Conservation (phyloP, 2,113 vertebrate genomes). For the Melospiza georgiana region DNA sequence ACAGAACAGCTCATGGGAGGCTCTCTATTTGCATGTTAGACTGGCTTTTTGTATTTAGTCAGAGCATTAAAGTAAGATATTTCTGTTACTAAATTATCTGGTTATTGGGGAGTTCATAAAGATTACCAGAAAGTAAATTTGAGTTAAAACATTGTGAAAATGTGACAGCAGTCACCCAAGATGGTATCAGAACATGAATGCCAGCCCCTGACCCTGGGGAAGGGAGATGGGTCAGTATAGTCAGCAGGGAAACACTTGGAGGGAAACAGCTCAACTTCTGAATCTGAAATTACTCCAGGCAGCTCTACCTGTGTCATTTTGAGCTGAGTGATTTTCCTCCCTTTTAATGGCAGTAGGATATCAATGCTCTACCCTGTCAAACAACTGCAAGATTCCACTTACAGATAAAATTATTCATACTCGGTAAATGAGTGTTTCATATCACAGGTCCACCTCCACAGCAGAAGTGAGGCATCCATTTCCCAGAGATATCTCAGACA, state of each 20-base stretch:
- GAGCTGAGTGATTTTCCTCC: not conserved
- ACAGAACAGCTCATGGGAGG: not conserved
- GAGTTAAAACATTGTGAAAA: not conserved
- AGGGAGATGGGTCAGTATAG: not conserved
- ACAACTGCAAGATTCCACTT: not conserved
- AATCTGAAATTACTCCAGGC: not conserved
- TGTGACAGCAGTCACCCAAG: not conserved
- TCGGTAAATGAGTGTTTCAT: not conserved
- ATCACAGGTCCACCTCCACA: not conserved
- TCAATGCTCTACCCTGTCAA: not conserved
- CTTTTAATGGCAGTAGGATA: not conserved
- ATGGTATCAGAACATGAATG: accelerated
- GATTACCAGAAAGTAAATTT: not conserved
- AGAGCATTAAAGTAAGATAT: not conserved
- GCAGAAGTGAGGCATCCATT: not conserved
- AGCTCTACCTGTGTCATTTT: not conserved
- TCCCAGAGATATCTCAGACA: not conserved
- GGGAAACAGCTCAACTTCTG: not conserved
- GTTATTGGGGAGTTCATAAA: not conserved
- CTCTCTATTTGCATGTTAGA: not conserved
- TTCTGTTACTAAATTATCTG: not conserved
- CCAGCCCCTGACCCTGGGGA: not conserved
- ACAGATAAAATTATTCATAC: not conserved
- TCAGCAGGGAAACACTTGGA: not conserved
- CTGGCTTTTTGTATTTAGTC: not conserved